A percentile compares a stretch with the other conserved stretches of the same genome.
Evolutionary conservation across 1,140 invertebrate genomes (phyloP).

Genomic region (Tetramorium parvispinum): DNA sequence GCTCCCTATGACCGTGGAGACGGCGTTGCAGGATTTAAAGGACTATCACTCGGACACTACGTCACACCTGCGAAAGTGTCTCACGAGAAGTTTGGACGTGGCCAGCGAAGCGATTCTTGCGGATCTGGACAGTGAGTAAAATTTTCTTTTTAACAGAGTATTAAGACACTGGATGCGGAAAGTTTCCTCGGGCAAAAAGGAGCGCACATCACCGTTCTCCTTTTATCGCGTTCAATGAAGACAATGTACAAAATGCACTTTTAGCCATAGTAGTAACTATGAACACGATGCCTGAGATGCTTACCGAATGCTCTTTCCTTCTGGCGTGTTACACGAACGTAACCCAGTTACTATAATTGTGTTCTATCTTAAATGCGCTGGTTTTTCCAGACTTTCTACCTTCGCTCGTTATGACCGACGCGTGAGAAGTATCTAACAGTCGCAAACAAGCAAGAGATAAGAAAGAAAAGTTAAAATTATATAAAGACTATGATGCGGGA

Average conservation of each 20-base stretch:
- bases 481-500: background rate
- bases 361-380: background rate
- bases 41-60: constrained; percentile 87
- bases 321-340: background rate
- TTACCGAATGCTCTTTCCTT: background rate
- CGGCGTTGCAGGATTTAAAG: constrained; percentile 87
- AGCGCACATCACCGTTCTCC: background rate
- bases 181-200: background rate
- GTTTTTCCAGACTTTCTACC: background rate
- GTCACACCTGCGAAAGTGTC: constrained; percentile 87
- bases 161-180: background rate
- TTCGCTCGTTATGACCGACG: constrained; percentile 3
- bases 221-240: background rate
- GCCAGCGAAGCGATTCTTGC: constrained; percentile 87
- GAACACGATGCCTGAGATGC: background rate
- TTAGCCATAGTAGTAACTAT: background rate
- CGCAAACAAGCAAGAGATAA: background rate
- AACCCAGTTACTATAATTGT: constrained; percentile 31
- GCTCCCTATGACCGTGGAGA: constrained; percentile 85
- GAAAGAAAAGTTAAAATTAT: background rate
- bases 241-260: background rate
- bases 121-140: constrained; percentile 88
- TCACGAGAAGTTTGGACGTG: constrained; percentile 87
- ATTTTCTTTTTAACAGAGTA: constrained; percentile 21
- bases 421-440: constrained; percentile 10